phyloP scores from a whole-genome alignment of 2,888 invertebrate genomes.

The Antitype chi region DNA sequence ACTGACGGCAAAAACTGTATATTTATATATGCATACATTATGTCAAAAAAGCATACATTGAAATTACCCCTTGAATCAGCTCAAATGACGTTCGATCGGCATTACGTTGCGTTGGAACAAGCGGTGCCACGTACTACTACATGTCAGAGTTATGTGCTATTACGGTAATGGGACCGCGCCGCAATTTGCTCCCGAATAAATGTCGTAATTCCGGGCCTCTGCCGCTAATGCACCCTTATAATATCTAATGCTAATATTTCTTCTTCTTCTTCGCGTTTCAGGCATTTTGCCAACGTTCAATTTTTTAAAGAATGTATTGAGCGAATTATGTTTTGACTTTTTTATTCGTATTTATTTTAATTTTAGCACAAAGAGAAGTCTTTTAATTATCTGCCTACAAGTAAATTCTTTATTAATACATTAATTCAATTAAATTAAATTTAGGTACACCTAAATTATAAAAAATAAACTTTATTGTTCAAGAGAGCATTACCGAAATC shows the following conservation, averaged over 20 bases:
- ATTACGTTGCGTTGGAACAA: conserved; percentile 15
- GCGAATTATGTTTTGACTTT: conserved; percentile 20
- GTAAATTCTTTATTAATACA: not conserved
- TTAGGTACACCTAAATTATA: not conserved
- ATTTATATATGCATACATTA: too few relatives aligned
- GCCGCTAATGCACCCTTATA: conserved; percentile 59
- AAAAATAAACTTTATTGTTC: not conserved
- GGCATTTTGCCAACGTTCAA: conserved; percentile 31
- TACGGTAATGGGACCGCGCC: conserved; percentile 56
- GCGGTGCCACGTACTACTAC: conserved; percentile 30
- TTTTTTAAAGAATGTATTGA: conserved; percentile 39
- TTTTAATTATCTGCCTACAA: not conserved
- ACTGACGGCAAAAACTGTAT: not conserved
- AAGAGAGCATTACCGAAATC: not conserved
- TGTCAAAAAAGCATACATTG: conserved; percentile 9
- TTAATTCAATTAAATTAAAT: too few relatives aligned
- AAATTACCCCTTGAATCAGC: conserved; percentile 3
- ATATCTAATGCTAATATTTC: conserved; percentile 60
- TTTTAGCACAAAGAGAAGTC: not conserved
- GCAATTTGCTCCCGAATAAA: conserved; percentile 61
- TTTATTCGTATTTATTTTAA: not conserved
- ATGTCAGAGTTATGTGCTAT: conserved; percentile 58
- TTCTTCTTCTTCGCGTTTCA: conserved; percentile 40
- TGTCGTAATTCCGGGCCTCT: conserved; percentile 53
- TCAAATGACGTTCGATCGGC: conserved; percentile 17